Conservation (phyloP, 2,797 vertebrate genomes). For the Sebastes reedi region DNA sequence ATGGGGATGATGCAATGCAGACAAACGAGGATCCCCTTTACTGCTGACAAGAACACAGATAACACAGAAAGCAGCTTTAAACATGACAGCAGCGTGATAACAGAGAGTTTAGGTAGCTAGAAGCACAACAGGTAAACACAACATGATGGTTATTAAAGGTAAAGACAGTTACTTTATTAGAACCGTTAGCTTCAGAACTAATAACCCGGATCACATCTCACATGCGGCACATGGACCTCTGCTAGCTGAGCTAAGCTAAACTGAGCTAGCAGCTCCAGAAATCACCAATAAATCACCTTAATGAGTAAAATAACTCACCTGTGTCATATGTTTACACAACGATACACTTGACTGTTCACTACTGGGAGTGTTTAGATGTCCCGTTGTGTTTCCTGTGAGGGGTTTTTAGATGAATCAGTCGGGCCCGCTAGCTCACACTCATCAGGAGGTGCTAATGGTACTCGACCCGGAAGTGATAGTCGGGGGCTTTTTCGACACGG, state of each 20-base stretch:
- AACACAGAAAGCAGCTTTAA: accelerated
- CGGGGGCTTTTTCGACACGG: accelerated
- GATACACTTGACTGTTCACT: not conserved
- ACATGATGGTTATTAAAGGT: accelerated
- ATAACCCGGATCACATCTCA: slow-evolving; percentile 53
- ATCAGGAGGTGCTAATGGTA: slow-evolving; percentile 52
- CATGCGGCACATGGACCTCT: slow-evolving; percentile 73
- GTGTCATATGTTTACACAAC: slow-evolving; percentile 66
- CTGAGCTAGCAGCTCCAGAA: slow-evolving; percentile 3
- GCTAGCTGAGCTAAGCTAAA: slow-evolving; percentile 22
- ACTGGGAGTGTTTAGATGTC: not conserved
- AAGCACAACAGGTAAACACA: too few relatives aligned
- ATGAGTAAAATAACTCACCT: slow-evolving; percentile 58
- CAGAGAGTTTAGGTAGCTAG: too few relatives aligned
- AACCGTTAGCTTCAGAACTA: slow-evolving; percentile 38
- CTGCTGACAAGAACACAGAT: not conserved
- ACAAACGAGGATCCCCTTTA: not conserved
- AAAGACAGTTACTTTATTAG: not conserved
- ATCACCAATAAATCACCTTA: not conserved
- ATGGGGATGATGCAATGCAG: slow-evolving; percentile 65
- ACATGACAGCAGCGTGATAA: accelerated
- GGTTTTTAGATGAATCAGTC: not conserved
- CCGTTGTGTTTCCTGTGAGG: not conserved
- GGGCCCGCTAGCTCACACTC: slow-evolving; percentile 67
- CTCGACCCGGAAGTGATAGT: slow-evolving; percentile 78